A percentile compares a stretch with the other conserved stretches of the same genome.
Conservation (phyloP, 2,888 invertebrate genomes). For the Notodonta dromedarius region DNA sequence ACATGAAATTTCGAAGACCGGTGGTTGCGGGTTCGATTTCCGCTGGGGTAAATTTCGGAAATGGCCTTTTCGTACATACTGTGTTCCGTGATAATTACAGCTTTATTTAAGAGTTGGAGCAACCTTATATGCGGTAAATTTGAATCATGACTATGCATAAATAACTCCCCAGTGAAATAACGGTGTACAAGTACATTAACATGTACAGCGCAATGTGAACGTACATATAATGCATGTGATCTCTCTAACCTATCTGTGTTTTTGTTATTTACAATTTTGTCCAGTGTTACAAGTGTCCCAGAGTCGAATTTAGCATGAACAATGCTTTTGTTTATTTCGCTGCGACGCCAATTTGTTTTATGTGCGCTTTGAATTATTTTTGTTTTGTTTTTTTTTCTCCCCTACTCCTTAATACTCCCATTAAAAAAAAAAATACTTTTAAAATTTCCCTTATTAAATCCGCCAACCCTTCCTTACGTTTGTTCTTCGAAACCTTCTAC, state of each 20-base stretch:
- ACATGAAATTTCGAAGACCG: no score
- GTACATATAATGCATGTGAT: slow-evolving; percentile 46
- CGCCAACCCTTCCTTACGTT: not conserved
- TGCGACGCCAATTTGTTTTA: slow-evolving; percentile 72
- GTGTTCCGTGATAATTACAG: no score
- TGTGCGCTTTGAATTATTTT: slow-evolving; percentile 78
- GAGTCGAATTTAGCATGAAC: slow-evolving; percentile 49
- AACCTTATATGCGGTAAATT: slow-evolving; percentile 14
- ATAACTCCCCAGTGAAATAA: slow-evolving; percentile 26
- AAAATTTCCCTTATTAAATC: not conserved
- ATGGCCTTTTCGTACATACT: no score
- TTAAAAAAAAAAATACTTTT: not conserved
- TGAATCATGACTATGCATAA: slow-evolving; percentile 32
- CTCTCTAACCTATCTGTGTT: slow-evolving; percentile 61
- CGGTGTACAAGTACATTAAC: slow-evolving; percentile 34
- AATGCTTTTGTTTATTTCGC: slow-evolving; percentile 72
- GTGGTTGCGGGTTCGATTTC: no score
- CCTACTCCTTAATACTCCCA: slow-evolving; percentile 4
- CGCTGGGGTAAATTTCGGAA: no score
- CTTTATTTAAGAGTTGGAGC: no score
- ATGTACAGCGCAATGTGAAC: slow-evolving; percentile 34
- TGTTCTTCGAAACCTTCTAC: not conserved
- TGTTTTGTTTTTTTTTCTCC: slow-evolving; percentile 59
- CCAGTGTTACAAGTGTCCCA: slow-evolving; percentile 22
- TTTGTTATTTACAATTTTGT: slow-evolving; percentile 53